Percentiles rank a stretch among this genome's conserved stretches.
phyloP scores from a whole-genome alignment of 2,113 vertebrate genomes.

The Mirounga angustirostris region DNA sequence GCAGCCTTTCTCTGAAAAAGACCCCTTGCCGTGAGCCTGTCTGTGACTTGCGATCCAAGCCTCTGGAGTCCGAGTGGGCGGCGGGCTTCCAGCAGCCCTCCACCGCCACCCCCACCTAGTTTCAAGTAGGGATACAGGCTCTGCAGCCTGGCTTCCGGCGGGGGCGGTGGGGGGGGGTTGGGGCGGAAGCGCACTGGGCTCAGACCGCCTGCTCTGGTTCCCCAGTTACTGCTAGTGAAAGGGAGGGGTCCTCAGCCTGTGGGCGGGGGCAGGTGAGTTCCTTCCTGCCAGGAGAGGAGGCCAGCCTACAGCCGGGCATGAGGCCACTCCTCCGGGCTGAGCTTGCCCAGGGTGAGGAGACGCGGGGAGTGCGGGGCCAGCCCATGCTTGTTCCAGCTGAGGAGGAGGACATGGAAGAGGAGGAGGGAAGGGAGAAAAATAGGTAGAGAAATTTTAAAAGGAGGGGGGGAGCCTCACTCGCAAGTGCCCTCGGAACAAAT shows the following conservation, averaged over 20 bases:
- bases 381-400: background rate
- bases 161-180: too few species aligned
- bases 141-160: background rate
- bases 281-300: background rate
- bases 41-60: background rate
- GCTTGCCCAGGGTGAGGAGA: background rate
- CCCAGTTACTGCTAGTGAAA: background rate
- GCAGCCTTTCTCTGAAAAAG: background rate
- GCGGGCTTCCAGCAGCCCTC: background rate
- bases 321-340: too few species aligned
- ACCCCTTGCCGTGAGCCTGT: background rate
- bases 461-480: slow-evolving; percentile 52
- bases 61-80: background rate
- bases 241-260: background rate
- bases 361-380: background rate
- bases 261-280: background rate
- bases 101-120: fast-evolving
- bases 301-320: background rate
- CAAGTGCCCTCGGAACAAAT: slow-evolving; percentile 84
- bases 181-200: background rate
- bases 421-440: background rate
- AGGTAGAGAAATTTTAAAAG: background rate
- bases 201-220: background rate
- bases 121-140: background rate
- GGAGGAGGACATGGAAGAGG: background rate